Evolutionary conservation across 2,888 invertebrate genomes (phyloP).

Genomic region (Ypsolopha sequella): DNA sequence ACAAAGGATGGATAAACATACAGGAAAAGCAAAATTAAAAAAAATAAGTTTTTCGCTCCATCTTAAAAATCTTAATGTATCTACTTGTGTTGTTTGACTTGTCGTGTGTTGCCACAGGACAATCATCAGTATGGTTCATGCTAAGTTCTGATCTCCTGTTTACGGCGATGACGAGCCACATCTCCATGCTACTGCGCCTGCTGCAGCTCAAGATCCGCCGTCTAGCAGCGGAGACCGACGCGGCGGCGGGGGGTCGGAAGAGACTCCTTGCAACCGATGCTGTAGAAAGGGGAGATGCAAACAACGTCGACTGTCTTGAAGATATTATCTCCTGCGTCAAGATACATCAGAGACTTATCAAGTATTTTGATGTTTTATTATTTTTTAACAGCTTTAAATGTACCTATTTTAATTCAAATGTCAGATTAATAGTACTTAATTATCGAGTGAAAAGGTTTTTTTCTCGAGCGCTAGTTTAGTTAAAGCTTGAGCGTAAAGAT

Average conservation of each 20-base stretch:
- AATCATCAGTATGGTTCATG: slow-evolving; percentile 18
- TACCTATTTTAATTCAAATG: too few relatives aligned
- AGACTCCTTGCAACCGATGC: slow-evolving; percentile 15
- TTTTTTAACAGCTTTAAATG: neutral
- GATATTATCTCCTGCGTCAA: slow-evolving; percentile 36
- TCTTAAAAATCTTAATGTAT: too few relatives aligned
- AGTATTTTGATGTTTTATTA: slow-evolving; percentile 15
- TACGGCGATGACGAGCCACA: slow-evolving; percentile 50
- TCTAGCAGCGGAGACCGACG: slow-evolving; percentile 13
- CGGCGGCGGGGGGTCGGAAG: slow-evolving; percentile 8
- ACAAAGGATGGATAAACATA: too few relatives aligned
- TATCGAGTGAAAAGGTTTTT: too few relatives aligned
- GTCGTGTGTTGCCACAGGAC: neutral
- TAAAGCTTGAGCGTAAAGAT: too few relatives aligned
- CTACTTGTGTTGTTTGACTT: neutral
- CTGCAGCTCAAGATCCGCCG: slow-evolving; percentile 39
- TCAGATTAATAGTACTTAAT: too few relatives aligned
- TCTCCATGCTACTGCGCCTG: slow-evolving; percentile 42
- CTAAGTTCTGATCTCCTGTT: slow-evolving; percentile 45
- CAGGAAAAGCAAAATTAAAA: too few relatives aligned
- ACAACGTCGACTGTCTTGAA: slow-evolving; percentile 24
- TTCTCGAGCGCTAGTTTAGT: too few relatives aligned
- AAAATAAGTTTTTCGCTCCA: too few relatives aligned
- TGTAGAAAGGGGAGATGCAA: neutral
- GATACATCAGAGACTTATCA: slow-evolving; percentile 44